Conservation (phyloP, 2,888 invertebrate genomes). For the Gnatocerus cornutus region DNA sequence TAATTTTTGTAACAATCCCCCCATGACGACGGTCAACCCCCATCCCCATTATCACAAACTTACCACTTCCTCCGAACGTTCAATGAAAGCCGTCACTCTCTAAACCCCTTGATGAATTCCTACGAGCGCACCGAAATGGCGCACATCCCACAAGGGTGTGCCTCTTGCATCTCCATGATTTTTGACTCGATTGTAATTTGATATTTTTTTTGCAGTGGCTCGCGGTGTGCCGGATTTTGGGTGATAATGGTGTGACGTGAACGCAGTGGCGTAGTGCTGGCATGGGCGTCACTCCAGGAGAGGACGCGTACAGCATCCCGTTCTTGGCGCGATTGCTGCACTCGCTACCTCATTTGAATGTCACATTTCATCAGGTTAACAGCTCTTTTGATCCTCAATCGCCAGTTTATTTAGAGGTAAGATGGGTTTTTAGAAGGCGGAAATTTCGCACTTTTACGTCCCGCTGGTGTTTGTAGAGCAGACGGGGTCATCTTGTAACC, state of each 20-base stretch:
- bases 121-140: conserved; percentile 5
- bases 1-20: too few species aligned
- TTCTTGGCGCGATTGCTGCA: conserved; percentile 91
- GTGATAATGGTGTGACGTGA: conserved; percentile 55
- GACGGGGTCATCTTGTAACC: too few species aligned
- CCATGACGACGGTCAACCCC: too few species aligned
- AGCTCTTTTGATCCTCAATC: conserved; percentile 93
- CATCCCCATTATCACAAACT: too few species aligned
- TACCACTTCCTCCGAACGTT: too few species aligned
- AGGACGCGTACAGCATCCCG: conserved; percentile 88
- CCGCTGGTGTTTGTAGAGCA: too few species aligned
- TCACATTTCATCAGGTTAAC: conserved; percentile 91
- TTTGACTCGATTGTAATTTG: conserved; percentile 12
- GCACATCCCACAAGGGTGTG: conserved; percentile 10
- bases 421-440: conserved; percentile 56
- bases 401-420: conserved; percentile 92
- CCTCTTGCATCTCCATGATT: conserved; percentile 1
- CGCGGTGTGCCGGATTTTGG: conserved; percentile 34
- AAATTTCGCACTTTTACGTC: too few species aligned
- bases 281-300: conserved; percentile 72
- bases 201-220: conserved; percentile 48
- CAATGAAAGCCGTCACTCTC: conserved; percentile 6
- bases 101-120: conserved; percentile 10
- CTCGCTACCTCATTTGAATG: conserved; percentile 92
- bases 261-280: conserved; percentile 56